Conservation (phyloP, 2,797 vertebrate genomes). For the Peromyscus attwateri region DNA sequence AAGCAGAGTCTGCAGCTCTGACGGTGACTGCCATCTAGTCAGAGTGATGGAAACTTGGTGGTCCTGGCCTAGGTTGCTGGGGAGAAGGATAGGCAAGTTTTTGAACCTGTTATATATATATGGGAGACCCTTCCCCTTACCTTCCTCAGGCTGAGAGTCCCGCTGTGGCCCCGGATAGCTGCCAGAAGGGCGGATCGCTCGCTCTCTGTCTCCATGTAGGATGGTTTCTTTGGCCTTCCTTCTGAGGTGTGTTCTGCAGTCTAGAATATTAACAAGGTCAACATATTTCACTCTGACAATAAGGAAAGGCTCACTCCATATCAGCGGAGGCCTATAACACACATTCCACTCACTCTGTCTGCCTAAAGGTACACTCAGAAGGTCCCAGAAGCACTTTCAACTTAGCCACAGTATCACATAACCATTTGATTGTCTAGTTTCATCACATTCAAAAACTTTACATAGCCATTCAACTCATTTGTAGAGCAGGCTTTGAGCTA, state of each 20-base stretch:
- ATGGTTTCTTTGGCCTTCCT: constrained; percentile 84
- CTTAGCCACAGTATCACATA: background rate
- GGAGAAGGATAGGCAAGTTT: background rate
- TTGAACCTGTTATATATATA: rapidly evolving
- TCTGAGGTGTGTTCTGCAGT: constrained; percentile 84
- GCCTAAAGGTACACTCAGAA: background rate
- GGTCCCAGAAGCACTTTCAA: background rate
- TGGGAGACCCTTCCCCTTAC: constrained; percentile 82
- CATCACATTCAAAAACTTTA: background rate
- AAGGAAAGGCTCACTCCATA: background rate
- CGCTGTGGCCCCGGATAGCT: constrained; percentile 93
- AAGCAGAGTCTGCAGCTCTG: background rate
- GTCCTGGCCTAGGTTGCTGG: background rate
- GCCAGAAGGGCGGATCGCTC: constrained; percentile 93
- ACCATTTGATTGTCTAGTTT: background rate
- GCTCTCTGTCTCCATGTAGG: constrained; percentile 89
- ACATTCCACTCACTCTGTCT: rapidly evolving
- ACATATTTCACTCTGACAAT: background rate
- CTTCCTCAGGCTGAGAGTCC: constrained; percentile 91
- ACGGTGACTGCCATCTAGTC: no score
- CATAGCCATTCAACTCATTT: background rate
- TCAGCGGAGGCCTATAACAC: rapidly evolving
- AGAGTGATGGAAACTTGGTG: background rate
- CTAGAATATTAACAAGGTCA: constrained; percentile 84
- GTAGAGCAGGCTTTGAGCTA: background rate